Evolutionary conservation across 2,113 vertebrate genomes (phyloP).

Genomic region (Phasianus colchicus): DNA sequence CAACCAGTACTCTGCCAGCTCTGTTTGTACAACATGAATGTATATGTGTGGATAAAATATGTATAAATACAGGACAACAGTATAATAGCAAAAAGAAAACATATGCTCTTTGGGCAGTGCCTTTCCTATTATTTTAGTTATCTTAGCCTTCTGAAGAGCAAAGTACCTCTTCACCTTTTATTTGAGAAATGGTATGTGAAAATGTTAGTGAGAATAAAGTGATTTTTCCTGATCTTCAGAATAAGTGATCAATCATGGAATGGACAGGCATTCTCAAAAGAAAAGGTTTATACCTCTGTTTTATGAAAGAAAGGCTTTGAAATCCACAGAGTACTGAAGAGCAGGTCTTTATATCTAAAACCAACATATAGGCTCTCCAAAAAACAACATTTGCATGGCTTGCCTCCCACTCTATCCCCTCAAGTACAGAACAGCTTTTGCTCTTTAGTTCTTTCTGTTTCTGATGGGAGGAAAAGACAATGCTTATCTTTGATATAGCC

Average conservation of each 20-base stretch:
- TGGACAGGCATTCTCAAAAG: neutral
- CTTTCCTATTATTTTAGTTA: neutral
- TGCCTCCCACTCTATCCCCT: neutral
- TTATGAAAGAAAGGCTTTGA: neutral
- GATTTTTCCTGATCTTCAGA: neutral
- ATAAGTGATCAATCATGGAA: neutral
- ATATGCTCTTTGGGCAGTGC: neutral
- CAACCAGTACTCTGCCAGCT: neutral
- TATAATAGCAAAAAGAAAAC: neutral
- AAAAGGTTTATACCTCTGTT: neutral
- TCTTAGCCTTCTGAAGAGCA: neutral
- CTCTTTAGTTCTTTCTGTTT: neutral
- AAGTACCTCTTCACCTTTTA: neutral
- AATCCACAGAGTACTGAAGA: neutral
- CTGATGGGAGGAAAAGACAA: neutral
- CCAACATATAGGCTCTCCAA: neutral
- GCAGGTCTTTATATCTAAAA: neutral
- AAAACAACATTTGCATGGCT: neutral
- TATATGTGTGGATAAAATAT: neutral
- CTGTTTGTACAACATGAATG: neutral
- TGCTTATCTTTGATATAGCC: neutral
- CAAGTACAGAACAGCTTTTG: neutral
- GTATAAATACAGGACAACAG: neutral
- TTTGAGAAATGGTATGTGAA: neutral
- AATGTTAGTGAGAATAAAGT: neutral